Evolutionary conservation across 2,888 invertebrate species (phyloP).

Genomic region (Trissolcus japonicus): DNA sequence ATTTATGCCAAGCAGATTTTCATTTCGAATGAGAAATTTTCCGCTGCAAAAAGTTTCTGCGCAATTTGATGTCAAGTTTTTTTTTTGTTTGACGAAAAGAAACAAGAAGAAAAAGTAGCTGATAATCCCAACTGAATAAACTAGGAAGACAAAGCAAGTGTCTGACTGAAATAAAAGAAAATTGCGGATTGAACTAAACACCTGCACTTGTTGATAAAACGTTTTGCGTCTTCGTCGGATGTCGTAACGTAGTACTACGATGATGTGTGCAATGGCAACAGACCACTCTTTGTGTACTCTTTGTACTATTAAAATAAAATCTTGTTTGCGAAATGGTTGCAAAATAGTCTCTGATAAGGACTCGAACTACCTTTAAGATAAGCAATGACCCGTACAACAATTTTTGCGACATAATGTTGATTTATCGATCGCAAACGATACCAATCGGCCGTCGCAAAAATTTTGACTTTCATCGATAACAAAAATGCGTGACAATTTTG

Average conservation of each 20-base stretch:
- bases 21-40: background rate
- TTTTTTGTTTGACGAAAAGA: constrained; percentile 15
- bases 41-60: background rate
- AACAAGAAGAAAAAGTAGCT: constrained; percentile 4
- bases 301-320: constrained; percentile 47
- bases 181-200: constrained; percentile 36
- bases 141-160: constrained; percentile 32
- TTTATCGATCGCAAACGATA: too few species aligned
- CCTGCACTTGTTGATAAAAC: constrained; percentile 41
- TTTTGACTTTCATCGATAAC: too few species aligned
- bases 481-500: too few species aligned
- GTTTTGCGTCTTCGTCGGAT: constrained; percentile 28
- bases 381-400: constrained; percentile 5
- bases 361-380: constrained; percentile 14
- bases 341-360: constrained; percentile 30
- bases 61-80: too few species aligned
- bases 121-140: constrained; percentile 11
- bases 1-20: too few species aligned
- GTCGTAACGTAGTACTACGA: constrained; percentile 25
- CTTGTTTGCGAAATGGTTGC: constrained; percentile 34
- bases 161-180: constrained; percentile 25
- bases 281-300: constrained; percentile 25
- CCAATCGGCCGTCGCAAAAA: too few species aligned
- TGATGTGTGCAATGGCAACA: constrained; percentile 33
- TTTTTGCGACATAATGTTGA: background rate